phyloP scores from a whole-genome alignment of 2,888 invertebrate genomes.

The Caenorhabditis imperialis region DNA sequence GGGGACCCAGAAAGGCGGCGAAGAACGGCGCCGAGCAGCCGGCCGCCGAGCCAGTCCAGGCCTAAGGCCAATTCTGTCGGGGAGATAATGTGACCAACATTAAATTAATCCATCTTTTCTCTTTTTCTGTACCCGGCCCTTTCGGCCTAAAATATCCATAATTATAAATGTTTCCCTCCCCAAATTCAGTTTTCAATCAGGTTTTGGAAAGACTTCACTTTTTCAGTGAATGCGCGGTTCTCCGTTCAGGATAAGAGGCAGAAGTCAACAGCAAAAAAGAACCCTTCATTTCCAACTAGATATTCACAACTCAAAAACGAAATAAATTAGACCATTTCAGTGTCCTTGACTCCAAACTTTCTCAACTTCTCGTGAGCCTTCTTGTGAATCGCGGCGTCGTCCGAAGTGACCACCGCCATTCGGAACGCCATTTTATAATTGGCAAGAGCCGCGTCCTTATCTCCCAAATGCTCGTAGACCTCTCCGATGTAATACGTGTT shows the following conservation, averaged over 20 bases:
- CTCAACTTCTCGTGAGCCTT: slow-evolving; percentile 60
- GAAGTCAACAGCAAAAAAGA: too few species aligned
- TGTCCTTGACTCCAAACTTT: slow-evolving; percentile 57
- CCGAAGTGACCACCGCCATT: slow-evolving; percentile 63
- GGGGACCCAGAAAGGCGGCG: slow-evolving; percentile 8
- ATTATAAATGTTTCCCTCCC: too few species aligned
- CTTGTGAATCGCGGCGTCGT: slow-evolving; percentile 60
- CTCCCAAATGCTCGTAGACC: slow-evolving; percentile 66
- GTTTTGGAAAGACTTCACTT: too few species aligned
- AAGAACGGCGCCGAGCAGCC: slow-evolving; percentile 22
- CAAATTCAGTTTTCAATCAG: too few species aligned
- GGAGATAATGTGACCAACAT: too few species aligned
- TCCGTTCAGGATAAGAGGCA: too few species aligned
- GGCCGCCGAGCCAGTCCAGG: slow-evolving; percentile 24
- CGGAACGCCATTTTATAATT: slow-evolving; percentile 62
- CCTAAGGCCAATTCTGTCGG: slow-evolving; percentile 36
- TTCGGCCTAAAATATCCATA: too few species aligned
- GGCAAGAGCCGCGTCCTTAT: slow-evolving; percentile 65
- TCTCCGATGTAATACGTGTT: slow-evolving; percentile 75
- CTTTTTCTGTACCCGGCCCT: slow-evolving; percentile 19
- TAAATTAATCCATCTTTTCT: slow-evolving; percentile 23
- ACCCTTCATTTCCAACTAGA: too few species aligned
- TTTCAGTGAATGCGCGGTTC: too few species aligned
- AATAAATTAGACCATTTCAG: slow-evolving; percentile 27
- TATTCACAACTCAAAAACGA: too few species aligned